Conservation (phyloP, 2,797 vertebrate genomes). For the Parauchenoglanis punctatus region DNA sequence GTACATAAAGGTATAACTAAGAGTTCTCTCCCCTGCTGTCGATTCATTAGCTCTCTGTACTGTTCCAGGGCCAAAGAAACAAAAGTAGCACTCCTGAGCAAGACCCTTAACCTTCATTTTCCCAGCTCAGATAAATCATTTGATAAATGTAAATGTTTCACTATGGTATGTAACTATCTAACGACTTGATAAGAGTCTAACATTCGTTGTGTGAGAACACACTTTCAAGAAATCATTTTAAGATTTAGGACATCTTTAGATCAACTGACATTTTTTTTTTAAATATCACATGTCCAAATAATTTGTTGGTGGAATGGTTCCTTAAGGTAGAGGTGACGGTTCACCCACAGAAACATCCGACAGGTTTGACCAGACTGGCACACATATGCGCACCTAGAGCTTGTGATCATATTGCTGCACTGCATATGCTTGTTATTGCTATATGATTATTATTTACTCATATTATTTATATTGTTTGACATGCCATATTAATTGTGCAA, state of each 20-base stretch:
- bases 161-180: not conserved
- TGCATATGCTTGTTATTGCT: not conserved
- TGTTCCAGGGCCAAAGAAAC: not conserved
- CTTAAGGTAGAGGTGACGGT: not conserved
- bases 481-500: not conserved
- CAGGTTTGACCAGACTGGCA: not conserved
- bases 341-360: not conserved
- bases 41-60: conserved; percentile 23
- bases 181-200: not conserved
- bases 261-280: not conserved
- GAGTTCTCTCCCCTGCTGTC: not conserved
- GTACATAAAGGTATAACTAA: conserved; percentile 29
- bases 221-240: not conserved
- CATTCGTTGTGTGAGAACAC: not conserved
- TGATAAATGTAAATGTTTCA: not conserved
- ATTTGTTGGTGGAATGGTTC: not conserved
- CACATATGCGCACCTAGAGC: not conserved
- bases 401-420: not conserved
- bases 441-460: not conserved
- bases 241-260: not conserved
- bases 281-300: not conserved
- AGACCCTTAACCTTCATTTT: not conserved
- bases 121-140: not conserved
- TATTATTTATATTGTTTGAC: not conserved
- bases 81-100: not conserved